Evolutionary conservation across 1,140 invertebrate genomes (phyloP).

Genomic region (Cheumatopsyche charites): DNA sequence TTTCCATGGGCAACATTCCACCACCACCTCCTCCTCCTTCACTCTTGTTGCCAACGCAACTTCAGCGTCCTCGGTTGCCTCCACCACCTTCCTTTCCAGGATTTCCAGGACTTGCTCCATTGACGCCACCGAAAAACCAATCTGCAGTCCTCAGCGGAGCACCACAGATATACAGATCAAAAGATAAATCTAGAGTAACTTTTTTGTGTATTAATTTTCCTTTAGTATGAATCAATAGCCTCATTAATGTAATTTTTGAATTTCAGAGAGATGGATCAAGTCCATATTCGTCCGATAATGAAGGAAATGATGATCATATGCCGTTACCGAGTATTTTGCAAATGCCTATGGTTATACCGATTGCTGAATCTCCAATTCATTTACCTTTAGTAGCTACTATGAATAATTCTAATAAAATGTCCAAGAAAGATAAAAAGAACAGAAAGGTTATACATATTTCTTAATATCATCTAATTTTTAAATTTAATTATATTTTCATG

Average conservation of each 20-base stretch:
- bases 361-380: slow-evolving; percentile 54
- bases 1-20: slow-evolving; percentile 54
- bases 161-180: slow-evolving; percentile 66
- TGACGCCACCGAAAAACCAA: slow-evolving; percentile 59
- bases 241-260: slow-evolving; percentile 5
- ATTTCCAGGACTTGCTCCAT: slow-evolving; percentile 55
- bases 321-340: slow-evolving; percentile 48
- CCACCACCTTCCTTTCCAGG: slow-evolving; percentile 40
- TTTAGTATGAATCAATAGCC: too few species aligned
- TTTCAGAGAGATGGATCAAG: slow-evolving; percentile 2
- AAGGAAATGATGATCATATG: slow-evolving; percentile 43
- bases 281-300: slow-evolving; percentile 43
- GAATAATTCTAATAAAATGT: slow-evolving; percentile 48
- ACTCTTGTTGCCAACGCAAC: slow-evolving; percentile 66
- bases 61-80: slow-evolving; percentile 55
- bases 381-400: slow-evolving; percentile 51
- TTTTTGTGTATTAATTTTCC: background rate
- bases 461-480: slow-evolving; percentile 5
- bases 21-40: slow-evolving; percentile 61
- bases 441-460: slow-evolving; percentile 56
- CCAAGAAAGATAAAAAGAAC: slow-evolving; percentile 61
- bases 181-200: slow-evolving; percentile 54
- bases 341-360: slow-evolving; percentile 49
- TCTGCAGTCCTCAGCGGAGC: slow-evolving; percentile 68
- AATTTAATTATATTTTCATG: background rate